phyloP scores from a whole-genome alignment of 1,140 invertebrate genomes.

The Drosophila baimaii region DNA sequence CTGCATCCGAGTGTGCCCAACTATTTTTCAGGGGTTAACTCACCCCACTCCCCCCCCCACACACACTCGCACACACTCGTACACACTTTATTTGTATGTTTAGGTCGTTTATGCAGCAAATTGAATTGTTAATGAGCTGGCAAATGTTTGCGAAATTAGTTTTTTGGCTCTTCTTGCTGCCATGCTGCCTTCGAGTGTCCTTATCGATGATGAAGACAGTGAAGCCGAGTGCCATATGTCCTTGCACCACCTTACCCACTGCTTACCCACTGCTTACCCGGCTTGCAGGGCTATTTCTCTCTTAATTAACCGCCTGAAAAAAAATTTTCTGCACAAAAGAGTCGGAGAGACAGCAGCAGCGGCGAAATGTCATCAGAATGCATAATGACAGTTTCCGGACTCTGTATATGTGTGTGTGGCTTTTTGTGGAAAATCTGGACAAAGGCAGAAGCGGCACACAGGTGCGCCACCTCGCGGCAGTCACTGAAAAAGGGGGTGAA shows the following conservation, averaged over 20 bases:
- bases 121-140: conserved; percentile 82
- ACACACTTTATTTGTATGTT: conserved; percentile 57
- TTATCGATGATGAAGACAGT: conserved; percentile 38
- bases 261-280: too few relatives aligned
- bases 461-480: conserved; percentile 67
- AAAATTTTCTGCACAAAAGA: conserved; percentile 62
- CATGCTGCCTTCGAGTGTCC: not conserved
- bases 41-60: too few relatives aligned
- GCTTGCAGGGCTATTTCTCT: conserved; percentile 16
- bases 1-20: conserved; percentile 33
- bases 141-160: conserved; percentile 75
- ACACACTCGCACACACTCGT: too few relatives aligned
- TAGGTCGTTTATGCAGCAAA: conserved; percentile 81
- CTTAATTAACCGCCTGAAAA: conserved; percentile 70
- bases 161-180: conserved; percentile 21
- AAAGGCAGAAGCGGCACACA: conserved; percentile 55
- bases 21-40: too few relatives aligned
- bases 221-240: conserved; percentile 9
- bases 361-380: conserved; percentile 76
- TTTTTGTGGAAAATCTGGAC: conserved; percentile 57
- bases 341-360: conserved; percentile 22
- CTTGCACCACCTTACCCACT: conserved; percentile 6
- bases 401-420: conserved; percentile 16
- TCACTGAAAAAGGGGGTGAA: not conserved
- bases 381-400: conserved; percentile 68